These are phyloP conservation scores for Nesidiocoris tenuis DNA, from an alignment of 2,888 invertebrate genomes.

Conservation along the genomic window DNA sequence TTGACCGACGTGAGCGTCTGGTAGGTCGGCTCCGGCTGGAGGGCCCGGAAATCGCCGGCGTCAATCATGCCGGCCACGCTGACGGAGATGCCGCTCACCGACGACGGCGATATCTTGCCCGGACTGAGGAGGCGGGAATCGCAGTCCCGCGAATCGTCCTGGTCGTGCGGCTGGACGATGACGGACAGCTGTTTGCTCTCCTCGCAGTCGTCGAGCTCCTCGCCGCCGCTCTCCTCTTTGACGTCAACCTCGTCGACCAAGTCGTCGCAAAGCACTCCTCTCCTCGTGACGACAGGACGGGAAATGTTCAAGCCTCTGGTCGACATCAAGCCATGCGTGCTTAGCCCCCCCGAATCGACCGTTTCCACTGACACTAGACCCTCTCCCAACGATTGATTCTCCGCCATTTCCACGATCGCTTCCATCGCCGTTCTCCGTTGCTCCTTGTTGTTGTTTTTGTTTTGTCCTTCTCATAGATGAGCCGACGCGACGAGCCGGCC, in stretches of 20 bases:
- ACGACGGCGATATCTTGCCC: constrained; percentile 63
- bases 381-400: constrained; percentile 51
- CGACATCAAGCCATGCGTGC: constrained; percentile 54
- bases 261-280: constrained; percentile 51
- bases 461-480: constrained; percentile 47
- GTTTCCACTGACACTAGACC: constrained; percentile 54
- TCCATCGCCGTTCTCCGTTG: constrained; percentile 49
- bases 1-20: constrained; percentile 87
- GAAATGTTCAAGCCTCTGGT: constrained; percentile 48
- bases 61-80: constrained; percentile 74
- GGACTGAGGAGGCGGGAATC: constrained; percentile 66
- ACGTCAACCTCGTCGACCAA: constrained; percentile 53
- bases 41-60: constrained; percentile 67
- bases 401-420: constrained; percentile 51
- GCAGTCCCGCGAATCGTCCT: constrained; percentile 59
- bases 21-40: constrained; percentile 82
- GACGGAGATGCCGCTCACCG: constrained; percentile 63
- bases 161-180: constrained; percentile 56
- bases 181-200: constrained; percentile 58
- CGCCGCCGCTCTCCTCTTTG: constrained; percentile 58
- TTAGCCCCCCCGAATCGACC: constrained; percentile 57
- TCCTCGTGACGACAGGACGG: constrained; percentile 49
- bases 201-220: constrained; percentile 58
- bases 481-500: constrained; percentile 41
- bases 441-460: neutral